Conservation (phyloP, 1,140 invertebrate species). For the Micrasema minimum region DNA sequence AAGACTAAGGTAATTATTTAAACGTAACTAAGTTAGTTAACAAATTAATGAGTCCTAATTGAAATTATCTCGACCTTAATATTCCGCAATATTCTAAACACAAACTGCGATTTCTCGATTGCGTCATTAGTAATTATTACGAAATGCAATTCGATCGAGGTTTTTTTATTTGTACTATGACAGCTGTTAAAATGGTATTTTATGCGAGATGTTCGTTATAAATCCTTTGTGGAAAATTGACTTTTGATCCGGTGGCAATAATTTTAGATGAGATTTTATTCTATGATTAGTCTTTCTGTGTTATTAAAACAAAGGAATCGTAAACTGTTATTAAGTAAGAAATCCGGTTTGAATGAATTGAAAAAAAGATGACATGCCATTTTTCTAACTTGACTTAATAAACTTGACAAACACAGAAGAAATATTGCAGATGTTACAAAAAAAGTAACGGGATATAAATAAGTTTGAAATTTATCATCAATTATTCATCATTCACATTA, state of each 20-base stretch:
- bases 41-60: not conserved
- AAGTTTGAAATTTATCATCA: no score
- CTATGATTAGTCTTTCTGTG: slow-evolving; percentile 11
- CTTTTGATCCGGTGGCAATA: slow-evolving; percentile 15
- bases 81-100: not conserved
- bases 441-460: no score
- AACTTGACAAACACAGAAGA: no score
- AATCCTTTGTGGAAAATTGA: slow-evolving; percentile 13
- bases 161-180: slow-evolving; percentile 3
- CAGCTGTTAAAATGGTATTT: not conserved
- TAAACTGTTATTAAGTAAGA: no score
- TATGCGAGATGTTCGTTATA: slow-evolving; percentile 13
- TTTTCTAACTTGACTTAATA: no score
- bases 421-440: no score
- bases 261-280: slow-evolving; percentile 8
- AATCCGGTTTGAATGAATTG: no score
- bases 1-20: no score
- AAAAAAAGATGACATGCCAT: no score
- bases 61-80: not conserved
- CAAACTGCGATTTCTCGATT: not conserved
- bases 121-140: not conserved
- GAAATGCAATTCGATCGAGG: not conserved
- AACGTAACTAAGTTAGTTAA: not conserved
- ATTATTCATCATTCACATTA: no score
- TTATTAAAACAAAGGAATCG: no score